Conservation (phyloP, 2,888 invertebrate species). For the Oxycera nigricornis region DNA sequence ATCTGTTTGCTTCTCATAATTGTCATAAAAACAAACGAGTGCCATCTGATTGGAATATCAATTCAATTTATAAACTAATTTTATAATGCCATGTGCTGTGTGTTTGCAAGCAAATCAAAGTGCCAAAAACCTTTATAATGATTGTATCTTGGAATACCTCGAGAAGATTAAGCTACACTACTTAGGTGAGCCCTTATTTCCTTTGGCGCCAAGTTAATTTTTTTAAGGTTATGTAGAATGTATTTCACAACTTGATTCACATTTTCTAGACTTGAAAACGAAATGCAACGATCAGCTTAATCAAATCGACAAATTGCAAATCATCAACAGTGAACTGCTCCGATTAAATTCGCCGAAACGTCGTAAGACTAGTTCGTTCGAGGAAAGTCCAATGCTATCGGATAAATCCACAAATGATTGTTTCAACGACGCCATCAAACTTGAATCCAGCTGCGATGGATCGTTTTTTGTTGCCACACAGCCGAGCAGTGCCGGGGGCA, state of each 20-base stretch:
- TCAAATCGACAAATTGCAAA: constrained; percentile 19
- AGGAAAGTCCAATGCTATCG: constrained; percentile 17
- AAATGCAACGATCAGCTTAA: constrained; percentile 1
- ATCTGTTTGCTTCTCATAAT: no score
- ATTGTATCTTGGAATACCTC: constrained; percentile 47
- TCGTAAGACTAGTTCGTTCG: constrained; percentile 38
- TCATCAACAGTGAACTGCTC: background rate
- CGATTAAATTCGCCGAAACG: background rate
- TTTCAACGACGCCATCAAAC: constrained; percentile 56
- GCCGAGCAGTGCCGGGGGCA: background rate
- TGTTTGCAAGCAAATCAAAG: constrained; percentile 9
- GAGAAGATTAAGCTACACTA: constrained; percentile 54
- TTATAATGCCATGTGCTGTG: constrained; percentile 33
- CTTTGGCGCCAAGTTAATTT: no score
- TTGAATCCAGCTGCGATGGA: constrained; percentile 48
- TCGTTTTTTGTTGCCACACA: constrained; percentile 45
- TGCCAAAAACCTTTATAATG: constrained; percentile 14
- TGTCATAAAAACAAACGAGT: no score
- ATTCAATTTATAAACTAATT: no score
- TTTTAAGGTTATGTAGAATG: no score
- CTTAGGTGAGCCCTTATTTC: constrained; percentile 50
- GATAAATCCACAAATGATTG: constrained; percentile 49
- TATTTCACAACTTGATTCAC: no score
- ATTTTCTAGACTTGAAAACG: constrained; percentile 35
- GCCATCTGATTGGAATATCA: no score